Base-by-base conservation (phyloP, 2,888 invertebrate genomes). In the Mythimna ferrago region DNA sequence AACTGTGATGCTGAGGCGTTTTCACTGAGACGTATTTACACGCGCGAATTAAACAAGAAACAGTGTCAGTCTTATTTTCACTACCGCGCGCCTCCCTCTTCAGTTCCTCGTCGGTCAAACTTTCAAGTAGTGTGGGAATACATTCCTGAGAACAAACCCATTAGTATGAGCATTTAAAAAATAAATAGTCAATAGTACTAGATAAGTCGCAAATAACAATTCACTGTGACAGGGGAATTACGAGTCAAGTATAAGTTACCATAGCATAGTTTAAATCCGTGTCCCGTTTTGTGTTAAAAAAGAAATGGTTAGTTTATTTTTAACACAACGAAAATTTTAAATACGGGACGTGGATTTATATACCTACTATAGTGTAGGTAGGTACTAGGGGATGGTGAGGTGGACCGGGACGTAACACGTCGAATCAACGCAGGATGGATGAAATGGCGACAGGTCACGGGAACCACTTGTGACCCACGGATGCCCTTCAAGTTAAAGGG, bases 41-140 rank as follows among this genome's bases (percentile, higher is more conserved):
- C 56, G 98, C 98, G 95, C 99, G 98, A 80, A 99, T 98, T 92
- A 99, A 98, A 84, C 98, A 98, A 80, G 99, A 99, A 84, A 99
- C 98, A 66, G 99, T 98, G 95, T 99, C 99, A 93, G 99, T 99
- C 95, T 99, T 99, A 81, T 98, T 98, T 94, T 99, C 99, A 90
- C 98, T 98, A 21, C 97, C 97, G 91, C 99, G 99, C 6, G 99
- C 99, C 95, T 99, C 99, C 86, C 98, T 98, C 92, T 99, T 99
- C 76, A 99, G 94, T 92, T 99, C 99, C 81, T 99, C 99, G 93
- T 99, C 99, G 35, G 99, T 98, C 89, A 99, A 96, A 94, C 98
- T 98, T 92, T 99, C 99, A 91, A 99, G 96, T 90, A 99, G 97
- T 89, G 98, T 97, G 80, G 99, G 98, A 85, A 99, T 98, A 94